Base-by-base conservation (phyloP, 1,140 invertebrate genomes). In the Steinernema khuongi region DNA sequence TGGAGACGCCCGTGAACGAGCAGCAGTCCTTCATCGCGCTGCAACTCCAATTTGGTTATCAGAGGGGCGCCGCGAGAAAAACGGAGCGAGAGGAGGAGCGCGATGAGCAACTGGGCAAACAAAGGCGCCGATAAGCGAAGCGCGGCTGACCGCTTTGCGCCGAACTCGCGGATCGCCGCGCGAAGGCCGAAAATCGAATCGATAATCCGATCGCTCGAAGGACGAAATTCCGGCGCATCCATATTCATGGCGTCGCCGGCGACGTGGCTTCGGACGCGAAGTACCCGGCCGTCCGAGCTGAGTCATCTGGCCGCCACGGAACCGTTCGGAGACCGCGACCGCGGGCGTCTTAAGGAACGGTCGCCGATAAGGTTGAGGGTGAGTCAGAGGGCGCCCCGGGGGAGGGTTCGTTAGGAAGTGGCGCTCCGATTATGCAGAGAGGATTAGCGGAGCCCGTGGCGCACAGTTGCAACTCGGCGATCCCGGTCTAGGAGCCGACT, bases 201-300 rank as follows among this genome's bases (percentile, higher is more conserved):
- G 50, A 60, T 60, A 60, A 60, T 60, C 50, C 50, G 50, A 60
- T 60, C 50, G 19, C 50, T 60, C 50, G 50, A 22, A 41, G n/a
- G n/a, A 60, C 22, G 50, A 60, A 26, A 26, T 22, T 7, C 50
- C 7, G 19, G 4, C 50, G 50, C 19, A 60, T 60, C 19, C 14
- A 60, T 60, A 60, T 60, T 60, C 50, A 60, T 60, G 14, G 36
- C 36, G 26, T 26, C 11, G 22, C 4, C 22, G 50, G 11, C 4
- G 50, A 60, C 50, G 50, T 60, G 14, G 50, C 4, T 60, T 26
- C 26, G 50, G 50, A n/a, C 50, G 26, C 50, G 26, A 60, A 60
- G 50, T 60, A 22, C n/a, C n/a, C n/a, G 19, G 7, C 26, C 22
- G 14, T 11, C 11, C 11, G 19, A 14, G 7, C 4, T 60, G 50